A percentile compares a stretch with the other conserved stretches of the same genome.
Evolutionary conservation across 2,888 invertebrate species (phyloP).

Genomic region (Pogonocherus hispidulus): DNA sequence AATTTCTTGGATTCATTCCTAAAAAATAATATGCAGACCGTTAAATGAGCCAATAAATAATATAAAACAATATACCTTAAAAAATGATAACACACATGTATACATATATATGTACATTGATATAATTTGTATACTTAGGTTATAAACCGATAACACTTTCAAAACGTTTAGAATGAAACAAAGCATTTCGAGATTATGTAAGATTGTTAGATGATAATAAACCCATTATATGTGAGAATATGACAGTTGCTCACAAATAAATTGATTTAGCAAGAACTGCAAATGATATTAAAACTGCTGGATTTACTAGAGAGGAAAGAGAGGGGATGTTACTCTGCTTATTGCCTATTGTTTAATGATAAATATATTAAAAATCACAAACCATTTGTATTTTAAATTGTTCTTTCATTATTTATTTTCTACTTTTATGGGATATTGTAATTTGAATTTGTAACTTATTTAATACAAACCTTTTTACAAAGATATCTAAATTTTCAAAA

Average conservation of each 20-base stretch:
- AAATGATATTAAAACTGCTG: slow-evolving; percentile 91
- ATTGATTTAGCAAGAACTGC: slow-evolving; percentile 97
- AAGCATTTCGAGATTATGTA: slow-evolving; percentile 84
- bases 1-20: no score
- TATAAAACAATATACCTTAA: no score
- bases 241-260: slow-evolving; percentile 97
- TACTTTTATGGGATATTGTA: no score
- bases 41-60: no score
- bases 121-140: slow-evolving; percentile 69
- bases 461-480: slow-evolving; percentile 10
- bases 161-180: slow-evolving; percentile 92
- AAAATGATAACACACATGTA: no score
- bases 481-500: no score
- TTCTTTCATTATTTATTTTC: background rate
- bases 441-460: background rate
- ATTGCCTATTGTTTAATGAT: slow-evolving; percentile 71
- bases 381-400: slow-evolving; percentile 19
- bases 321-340: slow-evolving; percentile 89
- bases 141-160: slow-evolving; percentile 87
- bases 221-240: slow-evolving; percentile 95
- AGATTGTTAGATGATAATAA: slow-evolving; percentile 87
- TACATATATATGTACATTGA: no score
- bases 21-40: no score
- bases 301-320: slow-evolving; percentile 95
- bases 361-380: slow-evolving; percentile 37